These are phyloP conservation scores for Caenorhabditis zanzibari DNA, from an alignment of 2,888 invertebrate species.

Conservation along the genomic window DNA sequence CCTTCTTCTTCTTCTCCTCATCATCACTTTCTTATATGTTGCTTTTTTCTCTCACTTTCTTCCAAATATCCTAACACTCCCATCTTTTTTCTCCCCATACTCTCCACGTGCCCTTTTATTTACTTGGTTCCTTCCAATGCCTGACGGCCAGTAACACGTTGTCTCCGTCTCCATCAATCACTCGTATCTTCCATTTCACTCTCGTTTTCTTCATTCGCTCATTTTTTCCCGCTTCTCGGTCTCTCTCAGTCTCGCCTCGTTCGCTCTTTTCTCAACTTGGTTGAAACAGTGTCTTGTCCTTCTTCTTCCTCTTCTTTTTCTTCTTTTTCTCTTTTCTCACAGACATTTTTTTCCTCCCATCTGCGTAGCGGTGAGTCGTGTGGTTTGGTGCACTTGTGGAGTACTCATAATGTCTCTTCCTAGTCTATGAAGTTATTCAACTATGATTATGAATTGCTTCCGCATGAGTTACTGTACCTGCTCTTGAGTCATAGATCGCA, in stretches of 20 bases:
- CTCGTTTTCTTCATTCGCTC: conserved; percentile 22
- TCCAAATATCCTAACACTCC: conserved; percentile 7
- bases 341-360: conserved; percentile 34
- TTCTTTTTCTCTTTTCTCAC: conserved; percentile 35
- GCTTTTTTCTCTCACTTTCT: conserved; percentile 39
- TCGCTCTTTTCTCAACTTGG: conserved; percentile 32
- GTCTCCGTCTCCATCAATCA: conserved; percentile 47
- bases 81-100: conserved; percentile 37
- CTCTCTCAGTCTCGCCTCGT: conserved; percentile 17
- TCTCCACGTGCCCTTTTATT: conserved; percentile 59
- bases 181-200: conserved; percentile 18
- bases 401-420: conserved; percentile 25
- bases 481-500: background rate
- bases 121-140: conserved; percentile 41
- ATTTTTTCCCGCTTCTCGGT: conserved; percentile 30
- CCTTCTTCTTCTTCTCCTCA: conserved; percentile 30
- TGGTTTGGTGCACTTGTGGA: conserved; percentile 42
- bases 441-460: background rate
- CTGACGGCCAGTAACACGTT: conserved; percentile 36
- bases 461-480: background rate
- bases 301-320: conserved; percentile 5
- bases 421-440: conserved; percentile 1
- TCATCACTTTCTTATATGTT: conserved; percentile 51
- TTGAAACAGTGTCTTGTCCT: conserved; percentile 56
- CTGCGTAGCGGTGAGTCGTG: conserved; percentile 36